phyloP scores from a whole-genome alignment of 2,797 vertebrate species.

The Iguana delicatissima region DNA sequence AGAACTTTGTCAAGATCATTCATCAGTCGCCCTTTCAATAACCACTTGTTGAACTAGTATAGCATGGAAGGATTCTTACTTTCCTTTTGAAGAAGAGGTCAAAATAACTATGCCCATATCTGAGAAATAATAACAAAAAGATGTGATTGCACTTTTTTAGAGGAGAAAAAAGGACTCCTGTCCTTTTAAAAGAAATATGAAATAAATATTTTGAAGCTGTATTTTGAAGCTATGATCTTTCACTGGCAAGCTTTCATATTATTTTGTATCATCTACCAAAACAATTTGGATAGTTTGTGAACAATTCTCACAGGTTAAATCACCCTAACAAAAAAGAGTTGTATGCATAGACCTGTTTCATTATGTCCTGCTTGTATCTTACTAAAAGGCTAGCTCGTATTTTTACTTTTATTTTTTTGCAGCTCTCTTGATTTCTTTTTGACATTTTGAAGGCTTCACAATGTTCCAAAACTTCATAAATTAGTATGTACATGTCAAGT shows the following conservation, averaged over 20 bases:
- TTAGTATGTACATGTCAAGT: background rate
- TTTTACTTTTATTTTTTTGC: background rate
- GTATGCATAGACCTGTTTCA: background rate
- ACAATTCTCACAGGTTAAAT: conserved; percentile 12
- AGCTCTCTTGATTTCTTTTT: background rate
- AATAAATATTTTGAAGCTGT: conserved; percentile 41
- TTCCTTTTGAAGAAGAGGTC: conserved; percentile 52
- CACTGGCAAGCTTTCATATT: conserved; percentile 45
- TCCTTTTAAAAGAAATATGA: conserved; percentile 2
- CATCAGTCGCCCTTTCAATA: conserved; percentile 52
- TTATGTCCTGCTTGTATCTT: conserved; percentile 25
- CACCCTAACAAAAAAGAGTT: background rate
- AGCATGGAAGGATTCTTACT: conserved; percentile 34
- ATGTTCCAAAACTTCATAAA: background rate
- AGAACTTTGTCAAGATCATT: conserved; percentile 28
- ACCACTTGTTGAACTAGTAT: conserved; percentile 36
- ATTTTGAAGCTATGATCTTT: conserved; percentile 48
- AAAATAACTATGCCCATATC: background rate
- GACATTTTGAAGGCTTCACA: background rate
- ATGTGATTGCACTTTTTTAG: conserved; percentile 48
- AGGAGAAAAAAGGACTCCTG: background rate
- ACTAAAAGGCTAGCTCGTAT: background rate
- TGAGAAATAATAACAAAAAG: conserved; percentile 33
- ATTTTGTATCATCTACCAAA: conserved; percentile 9
- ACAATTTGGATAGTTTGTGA: conserved; percentile 6